Base-by-base conservation (phyloP, 2,797 vertebrate species). In the Holocentrus rufus region DNA sequence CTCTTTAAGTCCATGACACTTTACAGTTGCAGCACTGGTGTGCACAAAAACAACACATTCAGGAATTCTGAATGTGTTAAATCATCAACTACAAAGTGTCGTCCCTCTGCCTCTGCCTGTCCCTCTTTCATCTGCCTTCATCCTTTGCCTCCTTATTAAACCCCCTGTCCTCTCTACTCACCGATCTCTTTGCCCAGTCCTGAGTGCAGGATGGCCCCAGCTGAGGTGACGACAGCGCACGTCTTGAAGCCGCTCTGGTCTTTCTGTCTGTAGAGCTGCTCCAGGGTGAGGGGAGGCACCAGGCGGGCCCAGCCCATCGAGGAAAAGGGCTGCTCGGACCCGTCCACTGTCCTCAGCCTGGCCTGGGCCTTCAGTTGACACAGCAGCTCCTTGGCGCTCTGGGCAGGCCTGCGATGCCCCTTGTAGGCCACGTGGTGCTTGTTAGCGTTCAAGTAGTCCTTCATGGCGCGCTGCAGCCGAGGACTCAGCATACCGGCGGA, bases 201-300 rank as follows among this genome's bases (percentile, higher is more conserved):
- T 2, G 98, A 99, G 85, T 95, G 96, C 76, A 99, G 92, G 88
- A 99, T 98, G 82, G 98, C 95, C 3, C 98, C 98, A 0, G 98
- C 96, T 2, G 98, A 98, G 62, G 96, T 97, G 86, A 99, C 98
- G 23, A 99, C 98, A 0, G 98, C 98, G 54, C 98, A 99, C 76
- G 92, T 96, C 78, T 90, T 92, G 78, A 96, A 95, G 57, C 84
- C 53, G 63, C 55, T 80, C 65, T 13, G 67, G 6, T 53, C 78
- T 53, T 88, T 91, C 15, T 20, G 84, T 17, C 89, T 73, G 74
- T 94, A 90, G 53, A 97, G 92, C 62, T 90, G 90, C 69, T 92
- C 92, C 64, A 99, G 88, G 1, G 95, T 88, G 50, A 91, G 87
- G 0, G 90, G 42, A 0, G 97, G 98, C 63, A 99, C 96, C 1